A percentile compares a stretch with the other conserved stretches of the same genome.
These are phyloP conservation scores for Pelodytes ibericus DNA, from an alignment of 2,797 vertebrate genomes.

Conservation along the genomic window DNA sequence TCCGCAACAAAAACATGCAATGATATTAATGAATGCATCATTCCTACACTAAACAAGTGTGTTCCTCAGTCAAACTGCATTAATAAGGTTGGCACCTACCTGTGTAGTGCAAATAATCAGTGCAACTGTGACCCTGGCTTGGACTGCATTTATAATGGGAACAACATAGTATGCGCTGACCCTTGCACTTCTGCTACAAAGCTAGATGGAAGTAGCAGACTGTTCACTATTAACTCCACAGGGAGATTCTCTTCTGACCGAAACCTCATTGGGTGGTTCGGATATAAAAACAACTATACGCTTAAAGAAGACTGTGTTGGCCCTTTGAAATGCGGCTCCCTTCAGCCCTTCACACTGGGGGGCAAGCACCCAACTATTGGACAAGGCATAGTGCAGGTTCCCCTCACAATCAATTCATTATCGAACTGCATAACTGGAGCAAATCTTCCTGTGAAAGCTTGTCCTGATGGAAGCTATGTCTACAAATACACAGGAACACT, in stretches of 20 bases:
- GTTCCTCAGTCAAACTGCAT: background rate
- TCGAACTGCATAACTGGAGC: constrained; percentile 1
- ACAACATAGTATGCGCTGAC: background rate
- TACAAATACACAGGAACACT: constrained; percentile 21
- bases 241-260: constrained; percentile 21
- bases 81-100: constrained; percentile 24
- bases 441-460: constrained; percentile 24
- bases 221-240: constrained; percentile 15
- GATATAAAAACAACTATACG: background rate
- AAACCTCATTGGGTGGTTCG: constrained; percentile 26
- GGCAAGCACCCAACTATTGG: background rate
- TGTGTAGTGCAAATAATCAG: background rate
- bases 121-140: background rate
- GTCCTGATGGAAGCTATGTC: constrained; percentile 19
- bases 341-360: constrained; percentile 9
- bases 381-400: background rate
- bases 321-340: constrained; percentile 27
- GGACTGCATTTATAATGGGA: constrained; percentile 1
- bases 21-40: constrained; percentile 26
- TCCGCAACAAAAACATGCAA: background rate
- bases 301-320: constrained; percentile 31
- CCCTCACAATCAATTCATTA: constrained; percentile 7
- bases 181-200: background rate
- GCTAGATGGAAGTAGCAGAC: constrained; percentile 15
- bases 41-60: background rate